Percentiles rank a stretch among this genome's conserved stretches.
Conservation (phyloP, 1,140 invertebrate species). For the Plectus sambesii region DNA sequence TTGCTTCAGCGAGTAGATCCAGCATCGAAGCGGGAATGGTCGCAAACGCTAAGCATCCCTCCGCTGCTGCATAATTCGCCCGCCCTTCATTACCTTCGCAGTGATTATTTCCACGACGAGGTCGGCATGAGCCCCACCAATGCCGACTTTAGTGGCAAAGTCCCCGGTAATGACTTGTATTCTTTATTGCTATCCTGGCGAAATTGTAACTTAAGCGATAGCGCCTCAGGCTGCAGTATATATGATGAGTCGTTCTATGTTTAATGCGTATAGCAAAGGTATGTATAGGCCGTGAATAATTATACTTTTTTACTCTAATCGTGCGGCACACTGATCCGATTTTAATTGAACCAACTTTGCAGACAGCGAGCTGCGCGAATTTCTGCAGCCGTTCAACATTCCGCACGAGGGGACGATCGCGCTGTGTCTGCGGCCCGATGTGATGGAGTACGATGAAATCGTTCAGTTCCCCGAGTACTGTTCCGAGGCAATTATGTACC, state of each 20-base stretch:
- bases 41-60: conserved; percentile 33
- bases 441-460: conserved; percentile 48
- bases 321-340: too few species aligned
- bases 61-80: conserved; percentile 48
- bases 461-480: conserved; percentile 45
- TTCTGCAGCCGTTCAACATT: conserved; percentile 46
- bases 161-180: conserved; percentile 15
- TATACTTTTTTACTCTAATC: too few species aligned
- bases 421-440: conserved; percentile 47
- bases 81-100: conserved; percentile 45
- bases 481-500: conserved; percentile 46
- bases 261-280: too few species aligned
- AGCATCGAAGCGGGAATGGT: conserved; percentile 43
- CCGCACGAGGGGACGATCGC: conserved; percentile 42
- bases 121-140: conserved; percentile 48
- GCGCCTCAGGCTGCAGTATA: too few species aligned
- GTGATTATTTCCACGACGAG: conserved; percentile 47
- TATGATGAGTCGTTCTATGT: too few species aligned
- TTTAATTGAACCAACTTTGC: too few species aligned
- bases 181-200: conserved; percentile 11
- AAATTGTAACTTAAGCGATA: conserved; percentile 3
- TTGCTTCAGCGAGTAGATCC: too few species aligned
- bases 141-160: conserved; percentile 6
- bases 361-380: too few species aligned
- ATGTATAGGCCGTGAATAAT: too few species aligned